Evolutionary conservation across 2,888 invertebrate genomes (phyloP), one percentile per base, ranked within the genome.

Genomic region (Eilema depressum): DNA sequence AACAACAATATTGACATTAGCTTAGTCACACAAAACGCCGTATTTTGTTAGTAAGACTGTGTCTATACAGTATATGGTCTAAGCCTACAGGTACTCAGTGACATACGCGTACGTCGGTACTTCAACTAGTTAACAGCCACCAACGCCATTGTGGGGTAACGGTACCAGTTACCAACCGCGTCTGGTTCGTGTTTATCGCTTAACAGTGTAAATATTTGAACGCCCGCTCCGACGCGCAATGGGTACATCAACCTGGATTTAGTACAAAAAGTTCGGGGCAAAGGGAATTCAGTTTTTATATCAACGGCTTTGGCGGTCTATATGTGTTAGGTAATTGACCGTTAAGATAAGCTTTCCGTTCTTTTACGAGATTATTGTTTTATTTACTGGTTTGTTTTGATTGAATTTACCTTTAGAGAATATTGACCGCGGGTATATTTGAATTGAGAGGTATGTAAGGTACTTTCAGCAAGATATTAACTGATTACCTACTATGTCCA

Each of bases 151-250:
- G 65, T 70, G 66, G 72, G 65, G 68, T 80, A 82, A 80, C 82
- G 79, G 82, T 73, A 62, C 75, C 56, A 25, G 56, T 63, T 62
- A 37, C 75, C 10, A 69, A 28, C 63, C 66, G 68, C 56, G 76
- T 76, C 78, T 82, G 74, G 65, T 71, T 74, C 77, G 73, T 78
- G 81, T 82, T 80, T 82, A 82, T 82, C 76, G 74, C 71, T 78
- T 53, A 75, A 67, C 77, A 73, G 70, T 74, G 82, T 82, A 82
- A 82, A 82, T 82, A 82, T 82, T 77, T 82, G 80, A 76, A 64
- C 62, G 66, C 64, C 57, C 72, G 78, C 69, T 71, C 77, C 68
- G 57, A 69, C 73, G 74, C 71, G 70, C 69, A 59, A 33, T 66
- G 71, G 73, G 76, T 76, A 79, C 82, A 77, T 77, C 80, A 80